Percentiles rank a stretch among this genome's conserved stretches.
Evolutionary conservation across 2,797 vertebrate genomes (phyloP).

Genomic region (Cyclopterus lumpus): DNA sequence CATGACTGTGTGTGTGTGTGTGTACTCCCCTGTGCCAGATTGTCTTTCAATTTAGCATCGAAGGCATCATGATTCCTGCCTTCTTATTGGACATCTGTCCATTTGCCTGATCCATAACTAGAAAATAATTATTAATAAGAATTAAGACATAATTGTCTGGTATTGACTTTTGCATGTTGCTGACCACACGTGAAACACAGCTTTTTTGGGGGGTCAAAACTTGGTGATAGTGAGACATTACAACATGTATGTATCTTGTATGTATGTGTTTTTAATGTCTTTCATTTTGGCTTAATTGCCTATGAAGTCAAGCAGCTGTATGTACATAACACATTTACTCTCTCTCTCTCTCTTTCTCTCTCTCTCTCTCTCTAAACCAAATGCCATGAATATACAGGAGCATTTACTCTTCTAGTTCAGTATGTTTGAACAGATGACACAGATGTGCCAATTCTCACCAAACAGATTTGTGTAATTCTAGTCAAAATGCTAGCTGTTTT

Average conservation of each 20-base stretch:
- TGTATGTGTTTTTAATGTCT: neutral
- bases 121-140: no score
- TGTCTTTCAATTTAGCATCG: neutral
- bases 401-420: neutral
- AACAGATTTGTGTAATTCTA: neutral
- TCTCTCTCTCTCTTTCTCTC: no score
- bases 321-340: neutral
- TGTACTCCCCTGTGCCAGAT: neutral
- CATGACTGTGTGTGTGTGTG: neutral
- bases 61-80: neutral
- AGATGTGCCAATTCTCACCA: neutral
- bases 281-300: neutral
- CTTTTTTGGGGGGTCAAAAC: no score
- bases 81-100: neutral
- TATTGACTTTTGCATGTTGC: no score
- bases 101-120: neutral
- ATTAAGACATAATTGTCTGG: no score
- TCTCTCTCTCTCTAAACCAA: neutral
- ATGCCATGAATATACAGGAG: neutral
- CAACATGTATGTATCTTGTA: neutral
- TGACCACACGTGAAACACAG: no score
- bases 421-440: neutral
- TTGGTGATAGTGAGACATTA: neutral
- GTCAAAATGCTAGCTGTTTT: neutral
- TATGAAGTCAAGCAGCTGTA: neutral